A percentile compares a stretch with the other conserved stretches of the same genome.
phyloP scores from a whole-genome alignment of 2,113 vertebrate species.

The Tachysurus vachellii region DNA sequence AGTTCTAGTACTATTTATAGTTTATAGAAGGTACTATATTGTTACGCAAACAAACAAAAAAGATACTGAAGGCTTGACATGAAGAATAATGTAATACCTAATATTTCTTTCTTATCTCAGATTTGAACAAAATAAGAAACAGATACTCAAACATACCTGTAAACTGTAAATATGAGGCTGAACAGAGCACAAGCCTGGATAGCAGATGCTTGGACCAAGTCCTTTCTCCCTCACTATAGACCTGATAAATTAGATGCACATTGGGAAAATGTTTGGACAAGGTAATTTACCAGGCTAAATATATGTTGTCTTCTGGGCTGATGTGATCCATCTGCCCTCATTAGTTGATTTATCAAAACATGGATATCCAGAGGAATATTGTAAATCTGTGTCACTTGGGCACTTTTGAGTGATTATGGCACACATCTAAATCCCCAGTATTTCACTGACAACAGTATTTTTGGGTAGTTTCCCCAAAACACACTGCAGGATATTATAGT shows the following conservation, averaged over 20 bases:
- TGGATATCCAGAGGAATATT: conserved; percentile 46
- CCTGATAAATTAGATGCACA: conserved; percentile 38
- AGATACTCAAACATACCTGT: conserved; percentile 18
- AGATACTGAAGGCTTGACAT: not conserved
- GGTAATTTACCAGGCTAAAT: conserved; percentile 46
- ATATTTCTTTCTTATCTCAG: not conserved
- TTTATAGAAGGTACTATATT: not conserved
- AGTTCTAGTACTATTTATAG: not conserved
- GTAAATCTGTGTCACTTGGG: conserved; percentile 45
- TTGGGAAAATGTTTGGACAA: conserved; percentile 46
- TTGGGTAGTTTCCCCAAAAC: conserved; percentile 38
- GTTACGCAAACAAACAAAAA: not conserved
- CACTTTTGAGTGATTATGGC: conserved; percentile 43
- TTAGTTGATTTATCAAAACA: conserved; percentile 51
- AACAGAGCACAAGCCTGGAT: conserved; percentile 31
- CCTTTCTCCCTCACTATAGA: conserved; percentile 17
- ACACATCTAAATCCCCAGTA: conserved; percentile 48
- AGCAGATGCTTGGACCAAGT: conserved; percentile 20
- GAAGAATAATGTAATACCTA: not conserved
- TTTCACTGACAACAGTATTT: conserved; percentile 47
- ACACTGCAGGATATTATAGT: conserved; percentile 35
- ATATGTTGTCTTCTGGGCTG: conserved; percentile 18
- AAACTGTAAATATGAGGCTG: conserved; percentile 10
- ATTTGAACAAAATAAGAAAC: conserved; percentile 10
- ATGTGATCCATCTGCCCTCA: conserved; percentile 47